Evolutionary conservation across 2,797 vertebrate genomes (phyloP).

Genomic region (Ctenochaetus hawaiiensis): DNA sequence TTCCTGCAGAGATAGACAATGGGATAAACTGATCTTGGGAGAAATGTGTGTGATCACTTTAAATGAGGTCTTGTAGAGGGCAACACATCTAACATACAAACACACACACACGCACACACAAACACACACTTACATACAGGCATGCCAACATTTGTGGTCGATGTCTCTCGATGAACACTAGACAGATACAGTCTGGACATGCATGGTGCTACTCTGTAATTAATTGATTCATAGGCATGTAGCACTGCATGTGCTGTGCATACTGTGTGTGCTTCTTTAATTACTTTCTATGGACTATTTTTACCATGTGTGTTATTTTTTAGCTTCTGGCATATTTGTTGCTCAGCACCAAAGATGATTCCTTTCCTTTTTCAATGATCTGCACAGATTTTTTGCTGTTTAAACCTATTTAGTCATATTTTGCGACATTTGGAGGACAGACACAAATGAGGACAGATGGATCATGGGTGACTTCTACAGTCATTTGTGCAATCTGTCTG

Average conservation of each 20-base stretch:
- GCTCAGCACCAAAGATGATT: not conserved
- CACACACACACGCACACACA: slow-evolving; percentile 7
- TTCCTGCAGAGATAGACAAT: slow-evolving; percentile 56
- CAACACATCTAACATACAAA: slow-evolving; percentile 48
- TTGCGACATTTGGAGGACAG: slow-evolving; percentile 34
- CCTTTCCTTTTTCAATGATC: not conserved
- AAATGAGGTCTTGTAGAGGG: slow-evolving; percentile 56
- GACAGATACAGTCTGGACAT: slow-evolving; percentile 33
- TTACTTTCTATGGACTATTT: not conserved
- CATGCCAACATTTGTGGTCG: slow-evolving; percentile 40
- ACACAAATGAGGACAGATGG: slow-evolving; percentile 65
- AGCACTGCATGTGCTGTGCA: not conserved
- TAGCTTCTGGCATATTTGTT: not conserved
- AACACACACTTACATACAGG: slow-evolving; percentile 3
- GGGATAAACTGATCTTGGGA: slow-evolving; percentile 46
- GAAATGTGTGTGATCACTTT: slow-evolving; percentile 50
- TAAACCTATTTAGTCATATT: slow-evolving; percentile 40
- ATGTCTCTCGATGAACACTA: slow-evolving; percentile 42
- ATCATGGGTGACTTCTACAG: slow-evolving; percentile 56
- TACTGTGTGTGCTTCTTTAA: not conserved
- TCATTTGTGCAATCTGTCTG: slow-evolving; percentile 65
- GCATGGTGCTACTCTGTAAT: slow-evolving; percentile 20
- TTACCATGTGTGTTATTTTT: not conserved
- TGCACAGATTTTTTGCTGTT: not conserved
- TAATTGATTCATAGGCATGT: slow-evolving; percentile 7